Base-by-base conservation (phyloP, 2,888 invertebrate species). In the Synergus gifuensis region DNA sequence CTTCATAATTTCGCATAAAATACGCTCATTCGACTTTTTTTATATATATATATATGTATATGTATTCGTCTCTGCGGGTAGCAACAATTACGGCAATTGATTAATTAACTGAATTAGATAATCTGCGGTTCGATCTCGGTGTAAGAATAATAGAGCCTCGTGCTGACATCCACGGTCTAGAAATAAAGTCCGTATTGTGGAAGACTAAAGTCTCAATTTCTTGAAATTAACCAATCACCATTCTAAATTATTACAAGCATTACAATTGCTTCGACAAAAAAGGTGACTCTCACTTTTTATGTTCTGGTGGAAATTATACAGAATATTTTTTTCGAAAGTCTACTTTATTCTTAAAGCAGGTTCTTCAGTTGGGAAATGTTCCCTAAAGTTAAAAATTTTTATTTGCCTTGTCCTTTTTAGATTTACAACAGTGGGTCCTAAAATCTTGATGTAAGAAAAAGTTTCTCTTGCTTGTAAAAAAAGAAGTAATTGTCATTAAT, bases 31-130 rank as follows among this genome's bases (percentile, higher is more conserved):
- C n/a, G 18, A 66, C 66, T 66, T 66, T 66, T 44, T 44, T 46
- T 14, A 67, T 67, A 22, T 22, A 22, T 22, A 40, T 44, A n/a
- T 18, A 58, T 54, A 11, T n/a, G 46, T 14, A 67, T 12, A 62
- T 22, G 22, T 22, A 28, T 28, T 12, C 60, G 60, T 4, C 64
- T 54, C 78, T 87, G 84, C 85, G 85, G 86, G 86, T 82, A 83
- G 83, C 81, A 83, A 88, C 89, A 88, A 90, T 89, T 89, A 89
- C 85, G 82, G 82, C 89, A 90, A 90, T 91, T 89, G 90, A 88
- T 89, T 89, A 90, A 92, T 91, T 90, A 89, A 88, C 86, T 84
- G 87, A 91, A 91, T 91, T 90, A 89, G 88, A 88, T 89, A 89
- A 89, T 89, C 88, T 87, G 83, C 83, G 77, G 85, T 86, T 88